Evolutionary conservation across 30 jellyfish, hydroid and myxozoan genomes (phyloP).

Genomic region (Aurelia sp.): DNA sequence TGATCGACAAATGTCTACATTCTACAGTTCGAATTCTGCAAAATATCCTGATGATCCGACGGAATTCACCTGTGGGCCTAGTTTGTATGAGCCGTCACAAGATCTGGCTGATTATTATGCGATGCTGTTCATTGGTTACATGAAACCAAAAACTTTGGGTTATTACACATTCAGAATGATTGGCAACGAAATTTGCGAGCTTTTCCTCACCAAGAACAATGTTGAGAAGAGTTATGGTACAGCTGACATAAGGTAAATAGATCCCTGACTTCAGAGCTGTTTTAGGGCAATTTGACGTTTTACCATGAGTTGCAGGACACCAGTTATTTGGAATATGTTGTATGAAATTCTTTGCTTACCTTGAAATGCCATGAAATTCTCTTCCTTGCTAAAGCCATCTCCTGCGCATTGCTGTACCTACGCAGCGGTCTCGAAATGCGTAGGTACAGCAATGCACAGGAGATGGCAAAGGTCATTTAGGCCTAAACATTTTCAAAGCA

Average conservation of each 20-base stretch:
- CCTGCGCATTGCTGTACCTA: too few relatives aligned
- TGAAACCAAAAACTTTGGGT: constrained; percentile 1
- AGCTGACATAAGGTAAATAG: not conserved
- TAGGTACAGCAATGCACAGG: too few relatives aligned
- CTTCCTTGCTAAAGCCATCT: too few relatives aligned
- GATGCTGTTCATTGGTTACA: constrained; percentile 27
- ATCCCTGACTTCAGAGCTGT: too few relatives aligned
- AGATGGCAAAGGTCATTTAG: too few relatives aligned
- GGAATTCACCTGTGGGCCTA: constrained; percentile 5
- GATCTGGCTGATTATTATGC: constrained; percentile 7
- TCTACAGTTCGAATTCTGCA: constrained; percentile 19
- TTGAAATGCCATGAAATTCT: too few relatives aligned
- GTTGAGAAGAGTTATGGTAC: constrained; percentile 6
- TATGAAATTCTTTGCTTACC: too few relatives aligned
- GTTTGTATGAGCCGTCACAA: not conserved
- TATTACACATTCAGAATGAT: constrained; percentile 17
- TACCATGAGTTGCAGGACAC: too few relatives aligned
- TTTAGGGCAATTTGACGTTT: too few relatives aligned
- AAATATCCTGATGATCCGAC: constrained; percentile 6
- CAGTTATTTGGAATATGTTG: too few relatives aligned
- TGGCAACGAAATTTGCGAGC: constrained; percentile 39
- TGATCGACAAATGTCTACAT: not conserved
- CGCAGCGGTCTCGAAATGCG: too few relatives aligned
- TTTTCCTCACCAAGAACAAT: not conserved
- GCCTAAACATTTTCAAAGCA: too few relatives aligned